Evolutionary conservation across 2,797 vertebrate species (phyloP).

Genomic region (Alcedo quadribrachys): DNA sequence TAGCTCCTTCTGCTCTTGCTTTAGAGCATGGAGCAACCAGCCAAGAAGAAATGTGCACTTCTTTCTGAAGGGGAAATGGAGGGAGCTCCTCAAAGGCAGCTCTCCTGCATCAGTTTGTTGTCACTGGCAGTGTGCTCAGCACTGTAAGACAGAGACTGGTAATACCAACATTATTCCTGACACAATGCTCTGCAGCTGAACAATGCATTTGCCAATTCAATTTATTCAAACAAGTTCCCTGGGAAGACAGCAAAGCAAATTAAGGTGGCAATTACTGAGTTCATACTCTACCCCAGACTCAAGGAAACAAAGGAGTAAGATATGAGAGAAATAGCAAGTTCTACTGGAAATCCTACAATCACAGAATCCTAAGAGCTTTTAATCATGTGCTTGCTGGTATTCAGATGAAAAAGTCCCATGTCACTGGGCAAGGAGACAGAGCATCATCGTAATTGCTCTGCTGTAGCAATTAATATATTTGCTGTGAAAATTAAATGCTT

Average conservation of each 20-base stretch:
- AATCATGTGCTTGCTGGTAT: not conserved
- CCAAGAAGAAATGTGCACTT: accelerated
- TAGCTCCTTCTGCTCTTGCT: not conserved
- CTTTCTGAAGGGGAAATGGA: not conserved
- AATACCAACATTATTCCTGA: conserved; percentile 51
- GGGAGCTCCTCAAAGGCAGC: conserved; percentile 8
- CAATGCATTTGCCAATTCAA: conserved; percentile 61
- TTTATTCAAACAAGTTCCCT: conserved; percentile 65
- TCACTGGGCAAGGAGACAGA: conserved; percentile 56
- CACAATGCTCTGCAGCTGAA: conserved; percentile 18
- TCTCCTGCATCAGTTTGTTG: not conserved
- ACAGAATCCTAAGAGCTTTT: conserved; percentile 25
- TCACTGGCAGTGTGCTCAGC: not conserved
- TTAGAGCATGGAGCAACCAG: not conserved
- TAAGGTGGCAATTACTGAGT: conserved; percentile 46
- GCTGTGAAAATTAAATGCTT: not conserved
- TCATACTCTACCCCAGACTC: conserved; percentile 21
- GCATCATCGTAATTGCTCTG: not conserved
- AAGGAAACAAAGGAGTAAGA: conserved; percentile 48
- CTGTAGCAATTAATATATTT: not conserved
- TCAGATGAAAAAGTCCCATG: conserved; percentile 27
- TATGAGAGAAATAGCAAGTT: conserved; percentile 42
- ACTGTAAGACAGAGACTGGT: not conserved
- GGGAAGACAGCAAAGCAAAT: conserved; percentile 67
- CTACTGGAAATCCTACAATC: conserved; percentile 17